A percentile compares a stretch with the other conserved stretches of the same genome.
Conservation (phyloP, 2,113 vertebrate species). For the Podilymbus podiceps region DNA sequence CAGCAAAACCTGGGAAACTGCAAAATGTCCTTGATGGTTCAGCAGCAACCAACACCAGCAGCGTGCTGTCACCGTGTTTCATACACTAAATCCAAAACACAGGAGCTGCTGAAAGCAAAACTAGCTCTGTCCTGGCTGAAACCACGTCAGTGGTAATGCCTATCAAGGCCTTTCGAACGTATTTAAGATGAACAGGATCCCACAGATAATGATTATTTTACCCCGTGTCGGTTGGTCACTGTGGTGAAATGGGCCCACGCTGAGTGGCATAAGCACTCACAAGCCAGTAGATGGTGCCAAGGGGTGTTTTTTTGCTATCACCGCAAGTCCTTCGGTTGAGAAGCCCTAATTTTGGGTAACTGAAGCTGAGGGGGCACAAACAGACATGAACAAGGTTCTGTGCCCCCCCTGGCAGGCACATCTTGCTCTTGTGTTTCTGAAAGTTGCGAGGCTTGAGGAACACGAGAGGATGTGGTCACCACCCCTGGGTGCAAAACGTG, state of each 20-base stretch:
- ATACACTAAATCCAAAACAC: too few species aligned
- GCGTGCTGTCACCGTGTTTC: too few species aligned
- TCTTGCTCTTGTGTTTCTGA: neutral
- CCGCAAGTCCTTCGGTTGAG: neutral
- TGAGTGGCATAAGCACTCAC: neutral
- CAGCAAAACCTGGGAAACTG: too few species aligned
- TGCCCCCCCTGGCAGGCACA: neutral
- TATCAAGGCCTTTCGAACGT: neutral
- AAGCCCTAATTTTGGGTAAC: neutral
- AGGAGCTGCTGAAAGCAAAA: too few species aligned
- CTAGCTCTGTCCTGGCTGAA: too few species aligned
- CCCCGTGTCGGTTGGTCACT: neutral
- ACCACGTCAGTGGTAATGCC: neutral
- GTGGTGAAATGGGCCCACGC: neutral
- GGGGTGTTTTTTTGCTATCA: neutral
- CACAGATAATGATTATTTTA: neutral
- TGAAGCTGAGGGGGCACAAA: neutral
- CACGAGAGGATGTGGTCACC: neutral
- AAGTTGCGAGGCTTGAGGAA: neutral
- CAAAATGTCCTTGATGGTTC: too few species aligned
- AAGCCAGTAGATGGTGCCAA: conserved; percentile 52
- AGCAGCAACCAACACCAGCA: too few species aligned
- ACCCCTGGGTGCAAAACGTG: neutral
- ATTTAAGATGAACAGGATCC: neutral
- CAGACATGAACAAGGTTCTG: neutral